These are phyloP conservation scores for Caenorhabditis wallacei DNA, from an alignment of 2,888 invertebrate genomes.

Conservation along the genomic window DNA sequence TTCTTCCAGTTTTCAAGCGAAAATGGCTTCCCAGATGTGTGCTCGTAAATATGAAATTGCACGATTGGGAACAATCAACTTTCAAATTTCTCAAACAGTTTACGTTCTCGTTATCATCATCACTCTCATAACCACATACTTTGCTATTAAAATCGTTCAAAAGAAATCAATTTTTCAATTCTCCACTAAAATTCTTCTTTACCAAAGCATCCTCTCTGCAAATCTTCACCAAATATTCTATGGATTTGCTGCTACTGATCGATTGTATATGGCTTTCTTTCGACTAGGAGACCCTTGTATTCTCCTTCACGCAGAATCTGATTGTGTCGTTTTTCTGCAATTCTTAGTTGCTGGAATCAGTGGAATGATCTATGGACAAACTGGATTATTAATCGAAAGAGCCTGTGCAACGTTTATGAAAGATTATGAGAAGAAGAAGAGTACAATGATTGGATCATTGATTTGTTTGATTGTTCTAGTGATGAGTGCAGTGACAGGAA, in stretches of 20 bases:
- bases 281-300: constrained; percentile 5
- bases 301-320: constrained; percentile 8
- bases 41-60: constrained; percentile 9
- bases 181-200: constrained; percentile 32
- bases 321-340: constrained; percentile 23
- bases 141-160: constrained; percentile 18
- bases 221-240: constrained; percentile 41
- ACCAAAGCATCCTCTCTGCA: constrained; percentile 35
- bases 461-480: neutral
- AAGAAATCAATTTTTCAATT: constrained; percentile 38
- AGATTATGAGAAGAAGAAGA: constrained; percentile 1
- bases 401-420: constrained; percentile 25
- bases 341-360: constrained; percentile 23
- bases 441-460: neutral
- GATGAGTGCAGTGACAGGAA: neutral
- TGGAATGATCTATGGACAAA: constrained; percentile 47
- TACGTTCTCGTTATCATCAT: neutral
- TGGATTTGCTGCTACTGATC: constrained; percentile 7
- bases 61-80: neutral
- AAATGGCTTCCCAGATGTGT: constrained; percentile 4
- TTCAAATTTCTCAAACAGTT: constrained; percentile 24
- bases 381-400: constrained; percentile 41
- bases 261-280: constrained; percentile 32
- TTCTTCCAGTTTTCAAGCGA: neutral
- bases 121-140: constrained; percentile 14